These are phyloP conservation scores for Callimorpha dominula DNA, from an alignment of 2,888 invertebrate species.

Conservation along the genomic window DNA sequence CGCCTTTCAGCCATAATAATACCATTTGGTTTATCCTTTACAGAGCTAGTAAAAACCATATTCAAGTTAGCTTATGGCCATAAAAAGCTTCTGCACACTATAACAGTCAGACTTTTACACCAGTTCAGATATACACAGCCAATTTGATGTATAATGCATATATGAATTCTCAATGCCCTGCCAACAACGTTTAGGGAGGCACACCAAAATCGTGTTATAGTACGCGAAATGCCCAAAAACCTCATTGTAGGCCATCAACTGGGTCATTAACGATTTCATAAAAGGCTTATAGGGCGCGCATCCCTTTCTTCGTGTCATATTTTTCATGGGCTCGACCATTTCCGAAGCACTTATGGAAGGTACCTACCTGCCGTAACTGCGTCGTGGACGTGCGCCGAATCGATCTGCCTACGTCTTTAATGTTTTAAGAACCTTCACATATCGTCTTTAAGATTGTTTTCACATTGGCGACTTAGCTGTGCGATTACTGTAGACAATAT, in stretches of 20 bases:
- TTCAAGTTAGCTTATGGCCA: constrained; percentile 25
- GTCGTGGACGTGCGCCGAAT: constrained; percentile 39
- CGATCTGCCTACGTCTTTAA: constrained; percentile 41
- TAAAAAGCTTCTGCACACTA: constrained; percentile 38
- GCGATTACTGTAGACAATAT: constrained; percentile 26
- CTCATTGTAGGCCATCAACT: constrained; percentile 70
- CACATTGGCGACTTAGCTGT: constrained; percentile 19
- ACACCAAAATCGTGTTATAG: constrained; percentile 63
- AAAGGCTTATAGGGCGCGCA: constrained; percentile 78
- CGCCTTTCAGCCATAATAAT: constrained; percentile 8
- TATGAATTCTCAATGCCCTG: constrained; percentile 42
- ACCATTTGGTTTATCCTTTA: constrained; percentile 33
- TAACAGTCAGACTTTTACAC: constrained; percentile 29
- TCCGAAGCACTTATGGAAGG: constrained; percentile 69
- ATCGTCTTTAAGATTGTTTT: constrained; percentile 29
- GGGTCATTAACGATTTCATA: constrained; percentile 83
- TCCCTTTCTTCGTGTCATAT: constrained; percentile 77
- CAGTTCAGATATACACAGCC: constrained; percentile 31
- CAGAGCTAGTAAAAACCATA: constrained; percentile 32
- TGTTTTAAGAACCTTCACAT: constrained; percentile 27
- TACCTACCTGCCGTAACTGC: constrained; percentile 57
- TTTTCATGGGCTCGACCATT: constrained; percentile 78
- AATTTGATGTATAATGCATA: constrained; percentile 35
- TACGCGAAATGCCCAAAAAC: constrained; percentile 66
- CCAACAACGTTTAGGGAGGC: constrained; percentile 59